These are phyloP conservation scores for Diploscapter pachys DNA, from an alignment of 1,140 invertebrate species.

Conservation along the genomic window DNA sequence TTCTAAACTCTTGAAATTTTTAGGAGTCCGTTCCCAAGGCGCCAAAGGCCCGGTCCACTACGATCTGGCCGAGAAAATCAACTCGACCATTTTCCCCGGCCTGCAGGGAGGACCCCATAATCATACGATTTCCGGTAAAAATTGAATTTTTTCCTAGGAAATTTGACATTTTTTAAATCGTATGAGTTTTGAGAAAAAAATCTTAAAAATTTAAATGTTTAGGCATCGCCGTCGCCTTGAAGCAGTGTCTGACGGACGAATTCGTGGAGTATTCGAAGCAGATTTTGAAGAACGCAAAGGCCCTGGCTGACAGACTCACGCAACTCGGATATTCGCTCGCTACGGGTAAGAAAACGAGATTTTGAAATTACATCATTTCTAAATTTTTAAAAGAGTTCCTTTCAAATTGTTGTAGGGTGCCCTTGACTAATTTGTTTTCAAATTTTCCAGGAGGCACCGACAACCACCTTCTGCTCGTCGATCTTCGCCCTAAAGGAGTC, in stretches of 20 bases:
- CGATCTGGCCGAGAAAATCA: constrained; percentile 81
- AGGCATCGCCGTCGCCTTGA: constrained; percentile 84
- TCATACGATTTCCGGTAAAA: constrained; percentile 73
- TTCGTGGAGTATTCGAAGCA: constrained; percentile 84
- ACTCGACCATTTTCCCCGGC: constrained; percentile 88
- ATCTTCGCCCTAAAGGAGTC: constrained; percentile 71
- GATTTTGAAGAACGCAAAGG: constrained; percentile 66
- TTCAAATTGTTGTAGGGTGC: constrained; percentile 46
- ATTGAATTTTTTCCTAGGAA: background rate
- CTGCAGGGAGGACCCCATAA: constrained; percentile 91
- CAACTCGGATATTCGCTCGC: constrained; percentile 63
- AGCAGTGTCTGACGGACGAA: constrained; percentile 75
- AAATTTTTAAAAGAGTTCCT: constrained; percentile 14
- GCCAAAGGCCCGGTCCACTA: constrained; percentile 75
- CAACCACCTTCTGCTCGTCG: constrained; percentile 71
- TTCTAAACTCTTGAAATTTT: background rate
- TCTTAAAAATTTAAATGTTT: constrained; percentile 55
- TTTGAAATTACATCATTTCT: too few species aligned
- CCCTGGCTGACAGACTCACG: constrained; percentile 61
- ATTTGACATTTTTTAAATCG: constrained; percentile 2
- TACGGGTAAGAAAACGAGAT: constrained; percentile 59
- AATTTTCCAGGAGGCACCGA: constrained; percentile 65
- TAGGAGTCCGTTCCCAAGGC: constrained; percentile 59
- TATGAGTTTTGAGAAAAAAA: background rate
- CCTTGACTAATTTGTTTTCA: constrained; percentile 16